Conservation (phyloP, 2,797 vertebrate genomes). For the Catostomus latipinnis region DNA sequence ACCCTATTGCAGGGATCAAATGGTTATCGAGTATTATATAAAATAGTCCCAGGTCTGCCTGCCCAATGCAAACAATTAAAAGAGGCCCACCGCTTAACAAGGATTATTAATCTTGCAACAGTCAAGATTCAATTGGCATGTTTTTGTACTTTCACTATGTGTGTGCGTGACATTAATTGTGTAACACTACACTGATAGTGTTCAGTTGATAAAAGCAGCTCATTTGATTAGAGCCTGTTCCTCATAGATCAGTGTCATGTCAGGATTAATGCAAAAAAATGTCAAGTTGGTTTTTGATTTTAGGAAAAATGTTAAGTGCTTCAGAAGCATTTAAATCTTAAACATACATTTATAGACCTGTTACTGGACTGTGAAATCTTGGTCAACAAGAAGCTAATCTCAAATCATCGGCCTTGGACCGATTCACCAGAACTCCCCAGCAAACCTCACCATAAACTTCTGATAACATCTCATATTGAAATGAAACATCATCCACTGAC, state of each 20-base stretch:
- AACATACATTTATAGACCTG: too few relatives aligned
- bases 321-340: too few relatives aligned
- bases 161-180: neutral
- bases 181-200: neutral
- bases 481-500: constrained; percentile 6
- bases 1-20: neutral
- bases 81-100: neutral
- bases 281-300: too few relatives aligned
- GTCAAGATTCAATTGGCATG: constrained; percentile 35
- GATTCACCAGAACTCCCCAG: neutral
- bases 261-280: neutral
- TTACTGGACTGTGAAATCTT: too few relatives aligned
- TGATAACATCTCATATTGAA: neutral
- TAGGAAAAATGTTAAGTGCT: too few relatives aligned
- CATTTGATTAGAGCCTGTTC: neutral
- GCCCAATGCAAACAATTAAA: constrained; percentile 1
- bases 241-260: neutral
- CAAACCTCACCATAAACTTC: neutral
- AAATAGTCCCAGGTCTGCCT: neutral
- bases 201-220: neutral
- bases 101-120: constrained; percentile 2
- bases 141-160: neutral
- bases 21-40: neutral
- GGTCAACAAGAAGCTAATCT: neutral
- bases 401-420: neutral